Base-by-base conservation (phyloP, 2,113 vertebrate species). In the Siphamia tubifer region DNA sequence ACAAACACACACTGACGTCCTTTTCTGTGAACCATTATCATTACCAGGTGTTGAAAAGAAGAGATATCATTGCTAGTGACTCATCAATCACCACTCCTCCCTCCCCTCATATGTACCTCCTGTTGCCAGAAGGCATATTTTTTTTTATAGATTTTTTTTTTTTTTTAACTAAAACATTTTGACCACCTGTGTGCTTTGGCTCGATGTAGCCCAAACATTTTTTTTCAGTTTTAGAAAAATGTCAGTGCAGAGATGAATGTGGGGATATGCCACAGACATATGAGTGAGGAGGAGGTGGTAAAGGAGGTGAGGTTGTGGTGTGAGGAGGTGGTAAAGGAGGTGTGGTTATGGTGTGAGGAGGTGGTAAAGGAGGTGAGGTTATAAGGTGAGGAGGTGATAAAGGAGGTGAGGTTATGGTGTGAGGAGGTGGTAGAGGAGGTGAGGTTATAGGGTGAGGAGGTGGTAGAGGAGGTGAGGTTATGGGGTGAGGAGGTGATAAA, bases 1-100 rank as follows among this genome's bases (percentile, higher is more conserved):
- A n/a, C n/a, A n/a, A n/a, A n/a, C n/a, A n/a, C n/a, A n/a, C 32
- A 16, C 10, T 20, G 38, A 45, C 12, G 48, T 7, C 12, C 48
- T 43, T 15, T 43, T 65, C 58, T 49, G 17, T 47, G 19, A 74
- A 58, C 63, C 69, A 57, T 77, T 70, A 80, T 80, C 76, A 75
- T 65, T 67, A 65, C 66, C 84, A 82, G 68, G 81, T 87, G 81
- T 38, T 75, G 68, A 74, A 63, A 68, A 64, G 69, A 57, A 27
- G 64, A 72, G 48, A 63, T 74, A 68, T 61, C 42, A 39, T 48
- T 24, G 49, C 38, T 48, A n/a, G 74, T 31, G 51, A 74, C 76
- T 64, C 79, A 84, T 81, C 66, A 58, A 64, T 68, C 82, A 78
- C 4, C 68, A 10, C 52, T 34, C 16, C 70, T 44, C 60, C 54